phyloP scores from a whole-genome alignment of 2,797 vertebrate species.

The Adrianichthys oophorus region DNA sequence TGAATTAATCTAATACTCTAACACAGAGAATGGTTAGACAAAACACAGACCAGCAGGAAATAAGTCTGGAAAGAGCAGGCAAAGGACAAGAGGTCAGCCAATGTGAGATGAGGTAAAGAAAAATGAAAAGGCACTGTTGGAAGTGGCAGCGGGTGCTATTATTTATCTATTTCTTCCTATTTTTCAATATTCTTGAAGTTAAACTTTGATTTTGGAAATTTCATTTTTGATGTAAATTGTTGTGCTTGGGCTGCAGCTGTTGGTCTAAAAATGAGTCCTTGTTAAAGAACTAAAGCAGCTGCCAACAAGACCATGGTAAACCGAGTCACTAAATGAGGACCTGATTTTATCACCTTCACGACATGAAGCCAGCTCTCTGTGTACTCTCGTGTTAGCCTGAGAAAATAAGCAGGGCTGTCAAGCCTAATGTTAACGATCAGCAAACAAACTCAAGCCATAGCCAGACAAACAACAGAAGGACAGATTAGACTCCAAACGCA shows the following conservation, averaged over 20 bases:
- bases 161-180: constrained; percentile 36
- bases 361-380: constrained; percentile 48
- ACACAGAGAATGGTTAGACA: constrained; percentile 54
- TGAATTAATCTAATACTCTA: constrained; percentile 73
- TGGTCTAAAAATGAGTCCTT: constrained; percentile 11
- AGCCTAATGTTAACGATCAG: constrained; percentile 18
- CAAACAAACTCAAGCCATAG: constrained; percentile 25
- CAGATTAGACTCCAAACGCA: constrained; percentile 5
- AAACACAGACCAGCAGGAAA: constrained; percentile 68
- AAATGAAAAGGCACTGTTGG: constrained; percentile 26
- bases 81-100: constrained; percentile 50
- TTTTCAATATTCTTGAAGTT: not conserved
- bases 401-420: constrained; percentile 38
- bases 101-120: constrained; percentile 29
- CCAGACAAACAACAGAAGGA: constrained; percentile 9
- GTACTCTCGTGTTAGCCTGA: constrained; percentile 41
- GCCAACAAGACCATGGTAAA: constrained; percentile 8
- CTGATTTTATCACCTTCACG: constrained; percentile 42
- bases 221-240: constrained; percentile 1
- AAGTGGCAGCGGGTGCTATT: constrained; percentile 49
- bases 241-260: constrained; percentile 20
- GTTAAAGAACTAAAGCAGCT: constrained; percentile 20
- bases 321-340: constrained; percentile 14
- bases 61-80: constrained; percentile 48
- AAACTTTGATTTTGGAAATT: too few relatives aligned